phyloP scores from a whole-genome alignment of 2,888 invertebrate genomes.

The Meghimatium bilineatum region DNA sequence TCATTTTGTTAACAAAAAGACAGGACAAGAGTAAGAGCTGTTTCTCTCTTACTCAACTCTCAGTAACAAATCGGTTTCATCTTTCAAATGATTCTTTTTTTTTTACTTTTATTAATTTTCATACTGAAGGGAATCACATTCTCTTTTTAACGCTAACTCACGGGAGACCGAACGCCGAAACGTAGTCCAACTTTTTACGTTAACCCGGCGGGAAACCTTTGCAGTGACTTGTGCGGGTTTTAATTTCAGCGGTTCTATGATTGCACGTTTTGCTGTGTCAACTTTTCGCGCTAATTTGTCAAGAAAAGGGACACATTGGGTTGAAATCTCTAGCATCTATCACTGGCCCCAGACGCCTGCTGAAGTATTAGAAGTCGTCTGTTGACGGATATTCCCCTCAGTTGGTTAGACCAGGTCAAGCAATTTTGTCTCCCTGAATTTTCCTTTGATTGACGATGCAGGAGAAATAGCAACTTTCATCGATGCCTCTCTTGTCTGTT shows the following conservation, averaged over 20 bases:
- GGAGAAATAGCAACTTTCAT: not conserved
- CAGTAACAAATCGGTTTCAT: not conserved
- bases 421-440: slow-evolving; percentile 40
- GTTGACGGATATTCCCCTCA: slow-evolving; percentile 38
- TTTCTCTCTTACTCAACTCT: not conserved
- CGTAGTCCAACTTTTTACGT: slow-evolving; percentile 6
- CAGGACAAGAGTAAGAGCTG: not conserved
- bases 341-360: slow-evolving; percentile 38
- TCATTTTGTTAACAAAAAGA: too few species aligned
- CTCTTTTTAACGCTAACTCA: not conserved
- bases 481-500: not conserved
- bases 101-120: not conserved
- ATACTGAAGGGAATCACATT: slow-evolving; percentile 10
- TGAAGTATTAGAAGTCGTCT: slow-evolving; percentile 45
- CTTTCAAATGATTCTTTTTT: not conserved
- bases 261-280: slow-evolving; percentile 46
- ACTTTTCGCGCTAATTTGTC: slow-evolving; percentile 45
- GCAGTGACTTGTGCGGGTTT: slow-evolving; percentile 42
- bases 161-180: not conserved
- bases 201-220: slow-evolving; percentile 39
- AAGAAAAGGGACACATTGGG: slow-evolving; percentile 37
- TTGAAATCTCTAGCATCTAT: slow-evolving; percentile 44
- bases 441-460: slow-evolving; percentile 37
- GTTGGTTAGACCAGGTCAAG: slow-evolving; percentile 40
- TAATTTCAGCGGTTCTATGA: slow-evolving; percentile 44